Base-by-base conservation (phyloP, 2,888 invertebrate species). In the Caenorhabditis panamensis region DNA sequence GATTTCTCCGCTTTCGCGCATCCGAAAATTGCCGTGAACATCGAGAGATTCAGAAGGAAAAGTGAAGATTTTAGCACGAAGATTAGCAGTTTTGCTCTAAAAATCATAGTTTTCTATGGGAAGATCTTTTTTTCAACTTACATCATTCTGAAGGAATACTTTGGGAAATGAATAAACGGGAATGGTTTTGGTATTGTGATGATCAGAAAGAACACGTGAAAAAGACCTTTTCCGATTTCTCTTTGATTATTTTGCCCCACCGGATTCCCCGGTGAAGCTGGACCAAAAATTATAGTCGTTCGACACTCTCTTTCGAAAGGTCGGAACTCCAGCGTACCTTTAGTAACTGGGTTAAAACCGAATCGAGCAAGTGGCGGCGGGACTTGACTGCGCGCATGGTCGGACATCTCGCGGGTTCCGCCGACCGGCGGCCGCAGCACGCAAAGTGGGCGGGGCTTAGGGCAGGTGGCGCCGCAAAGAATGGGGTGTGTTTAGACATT, bases 11-110 rank as follows among this genome's bases (percentile, higher is more conserved):
- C 13, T 41, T 41, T 41, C 41, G 13, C 3, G 41, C 41, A 41
- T 41, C 41, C 41, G 41, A 36, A 5, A 11, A 41, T 41, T 41
- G 41, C 41, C 31, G 31, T 9, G 16, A 41, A 41, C 5, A 41
- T 41, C 13, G 41, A 41, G 41, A 41, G 41, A 41, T 41, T 41
- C 41, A 41, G 41, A 41, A 41, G 5, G 41, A 41, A 41, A 41
- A 41, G 41, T 41, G 41, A 41, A 41, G 61, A 71, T 61, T 71
- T 71, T 53, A 71, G 69, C 69, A 71, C 53, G 61, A 71, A 71
- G 44, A 62, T 37, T 51, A 71, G 41, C 41, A 71, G 53, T 37
- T 71, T 71, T 54, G 69, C 69, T 61, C 69, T 71, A 62, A 41
- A 71, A 68, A 47, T 6, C 9, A 9, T 4, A 31, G 31, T 31